Evolutionary conservation across 2,113 vertebrate genomes (phyloP), one percentile per base, ranked within the genome.

Genomic region (Semnornis frantzii): DNA sequence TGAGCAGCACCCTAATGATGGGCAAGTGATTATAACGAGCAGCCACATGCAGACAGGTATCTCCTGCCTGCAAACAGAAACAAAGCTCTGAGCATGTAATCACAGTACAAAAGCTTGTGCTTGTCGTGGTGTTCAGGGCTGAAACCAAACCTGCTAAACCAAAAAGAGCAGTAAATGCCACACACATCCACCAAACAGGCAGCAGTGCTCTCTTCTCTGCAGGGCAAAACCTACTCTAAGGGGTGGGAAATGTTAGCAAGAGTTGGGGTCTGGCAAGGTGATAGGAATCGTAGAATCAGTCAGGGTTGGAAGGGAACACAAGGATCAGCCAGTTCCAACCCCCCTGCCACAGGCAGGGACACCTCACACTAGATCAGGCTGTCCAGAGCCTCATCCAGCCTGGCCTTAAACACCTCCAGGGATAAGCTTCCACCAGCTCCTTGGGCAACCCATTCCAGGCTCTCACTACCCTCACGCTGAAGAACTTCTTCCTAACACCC

Each of bases 21-120:
- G 98, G 95, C 93, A 99, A 97, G 87, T 99, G 99, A 97, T 99
- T 99, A 97, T 99, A 99, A 89, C 99, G 98, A 12, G 98, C 98
- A 5, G 98, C 98, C 80, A 99, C 98, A 95, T 99, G 99, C 97
- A 99, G 97, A 98, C 99, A 99, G 54, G 98, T 98, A 91, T 99
- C 99, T 71, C 99, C 99, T 78, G 97, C 98, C 99, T 99, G 98
- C 65, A 95, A 98, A 98, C 87, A 97, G 96, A 95, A 98, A 96
- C 90, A 97, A 97, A 94, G 96, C 94, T 94, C 93, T 95, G 77
- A 97, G 95, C 94, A 78, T 58, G 60, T 86, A 82, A 85, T 92
- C 20, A 15, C 65, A n/a, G 65, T 78, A 93, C 55, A 46, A 79
- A 94, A 95, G 91, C 83, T 82, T 44, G 55, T 46, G 15, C 50